Base-by-base conservation (phyloP, 2,888 invertebrate genomes). In the Eupithecia vulgata region DNA sequence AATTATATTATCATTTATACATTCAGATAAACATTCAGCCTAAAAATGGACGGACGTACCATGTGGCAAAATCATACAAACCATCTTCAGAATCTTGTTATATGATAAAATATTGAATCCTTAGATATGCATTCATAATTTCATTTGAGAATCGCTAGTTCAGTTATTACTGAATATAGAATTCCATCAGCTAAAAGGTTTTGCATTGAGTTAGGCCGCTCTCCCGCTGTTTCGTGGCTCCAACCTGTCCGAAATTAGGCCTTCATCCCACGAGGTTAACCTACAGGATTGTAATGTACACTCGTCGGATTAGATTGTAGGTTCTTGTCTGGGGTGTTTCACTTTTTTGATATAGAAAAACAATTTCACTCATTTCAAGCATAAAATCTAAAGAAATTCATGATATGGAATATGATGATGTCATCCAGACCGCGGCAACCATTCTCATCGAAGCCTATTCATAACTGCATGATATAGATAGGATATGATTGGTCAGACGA, bases 251-350 rank as follows among this genome's bases (percentile, higher is more conserved):
- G 48, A 74, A 74, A 74, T 74, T 75, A 75, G 67, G 65, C 48
- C 40, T 65, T 75, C 52, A 75, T 75, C 71, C 69, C 68, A 52
- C 48, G 67, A 69, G 74, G 71, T 67, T 45, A 74, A 69, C 69
- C 67, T 61, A 69, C 64, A 69, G 61, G 59, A 71, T 71, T 66
- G 67, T 61, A 68, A 65, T 37, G 37, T 25, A 62, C 62, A 35
- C 37, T 62, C 35, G 17, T 12, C 35, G 62, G 35, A n/a, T 37
- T 34, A 61, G 6, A 35, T 62, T n/a, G n/a, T 34, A 34, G 34
- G 30, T 21, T 25, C 52, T 4, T 21, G 21, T 52, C 12, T 21
- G 4, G 52, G 1, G 5, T 52, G 12, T 12, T 10, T 12, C 12
- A 52, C 7, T 21, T 0, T 21, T 21, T 52, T 10, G 10, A 7